Evolutionary conservation across 2,113 vertebrate genomes (phyloP), one percentile per base, ranked within the genome.

Genomic region (Cyphomyrus discorhynchus): DNA sequence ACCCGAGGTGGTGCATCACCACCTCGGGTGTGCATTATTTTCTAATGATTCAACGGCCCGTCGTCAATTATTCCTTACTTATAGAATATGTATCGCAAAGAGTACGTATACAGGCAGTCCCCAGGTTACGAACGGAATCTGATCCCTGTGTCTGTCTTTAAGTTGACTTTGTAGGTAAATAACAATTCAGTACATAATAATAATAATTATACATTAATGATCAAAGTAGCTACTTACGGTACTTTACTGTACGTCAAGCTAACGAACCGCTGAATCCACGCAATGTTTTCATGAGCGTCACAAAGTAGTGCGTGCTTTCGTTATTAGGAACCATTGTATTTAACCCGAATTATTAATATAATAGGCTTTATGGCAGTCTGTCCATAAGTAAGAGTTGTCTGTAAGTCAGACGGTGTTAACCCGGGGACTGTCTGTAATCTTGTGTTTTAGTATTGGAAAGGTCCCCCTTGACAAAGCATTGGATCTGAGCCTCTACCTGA

Each of bases 401-500:
- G 24, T 66, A 66, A 27, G 24, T 70, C n/a, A 70, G n/a, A 31
- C 1, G 10, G n/a, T 31, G 27, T 31, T 31, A 70, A 70, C 62
- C 9, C 10, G 0, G 56, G 56, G 10, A 31, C n/a, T 70, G 62
- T 1, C 62, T 70, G 62, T 66, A 24, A 35, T 66, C 13, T 66
- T 88, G 35, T 53, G 4, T 84, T 39, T 70, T 93, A 98, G 97
- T 88, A 92, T 96, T 10, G 96, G 94, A 88, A 97, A 96, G 89
- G 77, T 98, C 27, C 92, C 95, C 0, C 94, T 98, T 94, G 97
- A 98, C 91, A 97, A 96, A 86, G 97, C 98, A 85, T 93, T 99
- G 91, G 96, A 98, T 90, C 95, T 98, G 92, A 96, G 95, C 0
- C 92, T 97, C 7, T 99, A 98, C 90, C 93, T 99, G 94, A 97